Percentiles rank a stretch among this genome's conserved stretches.
These are phyloP conservation scores for Phymanthus crucifer DNA, from an alignment of 92 coral and sea anemone species.

Conservation along the genomic window DNA sequence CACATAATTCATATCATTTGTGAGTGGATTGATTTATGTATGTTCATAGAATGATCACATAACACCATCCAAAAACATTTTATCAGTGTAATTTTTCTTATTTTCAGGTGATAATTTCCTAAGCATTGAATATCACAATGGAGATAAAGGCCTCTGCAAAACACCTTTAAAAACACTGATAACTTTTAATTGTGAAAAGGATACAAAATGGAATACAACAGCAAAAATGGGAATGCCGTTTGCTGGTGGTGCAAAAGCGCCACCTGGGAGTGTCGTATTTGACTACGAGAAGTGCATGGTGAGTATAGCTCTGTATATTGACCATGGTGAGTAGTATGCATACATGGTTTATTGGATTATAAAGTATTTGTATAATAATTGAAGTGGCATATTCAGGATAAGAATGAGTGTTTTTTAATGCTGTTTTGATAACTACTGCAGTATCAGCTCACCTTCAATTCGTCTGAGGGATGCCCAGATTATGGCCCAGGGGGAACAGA, in stretches of 20 bases:
- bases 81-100: no score
- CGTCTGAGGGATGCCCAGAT: conserved; percentile 43
- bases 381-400: no score
- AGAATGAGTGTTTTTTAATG: neutral
- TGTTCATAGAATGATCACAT: neutral
- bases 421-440: neutral
- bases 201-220: conserved; percentile 16
- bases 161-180: neutral
- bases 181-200: neutral
- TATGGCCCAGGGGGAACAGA: conserved; percentile 27
- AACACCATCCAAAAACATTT: no score
- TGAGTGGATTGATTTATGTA: no score
- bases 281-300: neutral
- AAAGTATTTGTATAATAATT: no score
- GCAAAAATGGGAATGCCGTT: neutral
- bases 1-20: no score
- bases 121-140: neutral
- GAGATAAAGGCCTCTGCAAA: neutral
- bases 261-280: neutral
- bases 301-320: neutral
- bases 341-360: no score
- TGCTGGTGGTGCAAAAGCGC: neutral
- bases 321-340: no score
- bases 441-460: conserved; percentile 45
- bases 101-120: neutral